phyloP scores from a whole-genome alignment of 2,888 invertebrate species.

The Pachymerium ferrugineum region DNA sequence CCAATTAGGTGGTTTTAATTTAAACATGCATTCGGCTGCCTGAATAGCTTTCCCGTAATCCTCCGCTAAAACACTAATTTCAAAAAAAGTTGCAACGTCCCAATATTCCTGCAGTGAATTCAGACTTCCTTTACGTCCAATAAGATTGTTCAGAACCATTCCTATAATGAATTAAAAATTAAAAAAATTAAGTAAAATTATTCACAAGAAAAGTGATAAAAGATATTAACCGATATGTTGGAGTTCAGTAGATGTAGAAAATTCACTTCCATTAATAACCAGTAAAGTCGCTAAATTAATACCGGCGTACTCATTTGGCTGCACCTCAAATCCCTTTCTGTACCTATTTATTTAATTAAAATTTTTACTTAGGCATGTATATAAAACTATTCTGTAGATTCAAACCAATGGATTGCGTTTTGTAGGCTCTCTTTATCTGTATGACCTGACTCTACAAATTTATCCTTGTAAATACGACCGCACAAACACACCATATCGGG shows the following conservation, averaged over 20 bases:
- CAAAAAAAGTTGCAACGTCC: slow-evolving; percentile 98
- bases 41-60: slow-evolving; percentile 95
- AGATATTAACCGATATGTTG: slow-evolving; percentile 68
- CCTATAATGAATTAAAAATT: slow-evolving; percentile 50
- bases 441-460: slow-evolving; percentile 93
- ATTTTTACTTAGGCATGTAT: neutral
- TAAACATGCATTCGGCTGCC: slow-evolving; percentile 67
- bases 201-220: neutral
- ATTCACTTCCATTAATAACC: slow-evolving; percentile 93
- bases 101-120: slow-evolving; percentile 92
- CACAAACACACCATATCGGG: slow-evolving; percentile 97
- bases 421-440: slow-evolving; percentile 78
- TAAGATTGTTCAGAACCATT: slow-evolving; percentile 91
- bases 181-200: neutral
- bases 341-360: slow-evolving; percentile 52
- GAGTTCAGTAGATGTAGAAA: slow-evolving; percentile 81
- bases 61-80: slow-evolving; percentile 94
- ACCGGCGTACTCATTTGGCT: slow-evolving; percentile 98
- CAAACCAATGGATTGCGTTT: slow-evolving; percentile 85
- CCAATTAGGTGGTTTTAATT: slow-evolving; percentile 54
- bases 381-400: neutral
- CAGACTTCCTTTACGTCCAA: slow-evolving; percentile 94
- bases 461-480: slow-evolving; percentile 84
- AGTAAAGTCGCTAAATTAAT: slow-evolving; percentile 95
- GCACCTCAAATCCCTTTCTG: slow-evolving; percentile 92